phyloP scores from a whole-genome alignment of 2,888 invertebrate genomes.

The Erebia ligea region DNA sequence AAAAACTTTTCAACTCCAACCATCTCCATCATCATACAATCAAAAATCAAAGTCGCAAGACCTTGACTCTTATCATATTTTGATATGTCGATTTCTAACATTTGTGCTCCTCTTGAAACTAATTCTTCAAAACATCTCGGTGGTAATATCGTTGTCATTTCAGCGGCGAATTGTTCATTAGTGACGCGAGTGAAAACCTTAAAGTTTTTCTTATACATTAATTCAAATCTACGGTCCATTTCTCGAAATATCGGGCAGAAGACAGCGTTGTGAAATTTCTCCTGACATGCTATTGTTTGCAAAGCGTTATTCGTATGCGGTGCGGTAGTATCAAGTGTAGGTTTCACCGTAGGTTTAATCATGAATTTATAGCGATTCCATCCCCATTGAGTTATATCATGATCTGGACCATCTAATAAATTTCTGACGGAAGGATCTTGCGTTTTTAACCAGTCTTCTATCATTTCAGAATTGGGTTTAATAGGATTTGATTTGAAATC shows the following conservation, averaged over 20 bases:
- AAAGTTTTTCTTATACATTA: neutral
- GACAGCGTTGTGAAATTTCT: neutral
- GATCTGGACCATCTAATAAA: neutral
- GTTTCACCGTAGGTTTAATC: neutral
- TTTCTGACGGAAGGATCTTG: neutral
- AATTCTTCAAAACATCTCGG: neutral
- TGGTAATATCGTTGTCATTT: neutral
- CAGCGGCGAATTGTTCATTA: neutral
- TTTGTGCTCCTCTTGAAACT: neutral
- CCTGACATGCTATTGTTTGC: neutral
- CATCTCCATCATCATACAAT: neutral
- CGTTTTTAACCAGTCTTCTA: neutral
- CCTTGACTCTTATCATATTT: neutral
- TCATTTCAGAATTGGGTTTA: neutral
- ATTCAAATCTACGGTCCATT: neutral
- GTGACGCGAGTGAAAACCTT: neutral
- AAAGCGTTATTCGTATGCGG: neutral
- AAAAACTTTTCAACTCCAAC: neutral
- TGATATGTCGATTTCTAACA: neutral
- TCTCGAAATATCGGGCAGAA: neutral
- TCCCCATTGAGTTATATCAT: neutral
- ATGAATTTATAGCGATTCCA: neutral
- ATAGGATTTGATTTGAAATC: neutral
- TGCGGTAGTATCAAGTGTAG: neutral
- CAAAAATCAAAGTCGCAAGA: neutral